These are phyloP conservation scores for Mamestra configurata DNA, from an alignment of 1,140 invertebrate genomes.

Conservation along the genomic window DNA sequence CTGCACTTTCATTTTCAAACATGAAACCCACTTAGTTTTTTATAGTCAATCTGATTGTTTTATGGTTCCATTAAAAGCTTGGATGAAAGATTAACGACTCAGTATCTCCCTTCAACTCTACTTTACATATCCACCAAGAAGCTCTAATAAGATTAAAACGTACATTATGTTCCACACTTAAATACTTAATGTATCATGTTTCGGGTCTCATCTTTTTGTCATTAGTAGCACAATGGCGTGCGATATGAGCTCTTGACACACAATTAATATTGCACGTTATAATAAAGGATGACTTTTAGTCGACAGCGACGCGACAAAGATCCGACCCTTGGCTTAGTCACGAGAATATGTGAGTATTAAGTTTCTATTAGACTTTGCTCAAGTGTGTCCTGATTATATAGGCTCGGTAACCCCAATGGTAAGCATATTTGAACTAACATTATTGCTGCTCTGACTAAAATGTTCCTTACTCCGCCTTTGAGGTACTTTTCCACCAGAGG, in stretches of 20 bases:
- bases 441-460: background rate
- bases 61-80: background rate
- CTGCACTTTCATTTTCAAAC: no score
- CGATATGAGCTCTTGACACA: conserved; percentile 62
- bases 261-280: conserved; percentile 64
- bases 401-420: background rate
- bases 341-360: conserved; percentile 38
- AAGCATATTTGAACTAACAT: conserved; percentile 1
- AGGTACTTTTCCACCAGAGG: no score
- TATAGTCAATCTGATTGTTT: no score
- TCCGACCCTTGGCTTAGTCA: background rate
- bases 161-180: conserved; percentile 20
- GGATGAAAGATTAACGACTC: background rate
- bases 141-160: conserved; percentile 21
- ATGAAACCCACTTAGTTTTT: no score
- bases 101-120: background rate
- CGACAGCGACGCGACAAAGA: conserved; percentile 37
- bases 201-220: conserved; percentile 59
- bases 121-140: background rate
- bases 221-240: conserved; percentile 59
- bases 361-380: conserved; percentile 46
- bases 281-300: conserved; percentile 67
- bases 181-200: conserved; percentile 50
- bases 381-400: conserved; percentile 24
- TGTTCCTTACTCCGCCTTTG: background rate